phyloP scores from a whole-genome alignment of 2,888 invertebrate species.

The Diarsia rubi region DNA sequence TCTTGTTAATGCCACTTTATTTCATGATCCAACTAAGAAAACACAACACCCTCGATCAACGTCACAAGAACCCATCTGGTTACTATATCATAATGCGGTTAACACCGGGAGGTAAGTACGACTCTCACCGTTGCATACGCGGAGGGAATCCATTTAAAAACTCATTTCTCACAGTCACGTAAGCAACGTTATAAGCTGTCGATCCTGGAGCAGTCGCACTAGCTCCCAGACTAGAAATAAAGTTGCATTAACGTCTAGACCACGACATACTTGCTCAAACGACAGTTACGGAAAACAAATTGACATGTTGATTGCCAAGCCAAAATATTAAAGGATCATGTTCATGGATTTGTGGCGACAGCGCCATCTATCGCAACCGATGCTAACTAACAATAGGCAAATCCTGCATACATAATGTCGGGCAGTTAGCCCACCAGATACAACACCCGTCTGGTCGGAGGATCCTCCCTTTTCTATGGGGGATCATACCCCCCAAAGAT shows the following conservation, averaged over 20 bases:
- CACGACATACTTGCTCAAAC: not conserved
- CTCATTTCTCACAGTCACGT: conserved; percentile 84
- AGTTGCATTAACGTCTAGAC: not conserved
- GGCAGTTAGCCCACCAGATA: no score
- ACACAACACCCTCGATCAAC: conserved; percentile 29
- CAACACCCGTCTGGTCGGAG: no score
- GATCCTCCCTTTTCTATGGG: no score
- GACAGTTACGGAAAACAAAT: not conserved
- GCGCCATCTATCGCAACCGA: no score
- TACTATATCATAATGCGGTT: conserved; percentile 30
- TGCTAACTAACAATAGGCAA: no score
- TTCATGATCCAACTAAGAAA: not conserved
- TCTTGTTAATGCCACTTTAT: not conserved
- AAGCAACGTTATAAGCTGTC: conserved; percentile 81
- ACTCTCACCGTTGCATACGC: conserved; percentile 64
- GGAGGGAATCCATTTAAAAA: conserved; percentile 84
- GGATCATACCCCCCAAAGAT: no score
- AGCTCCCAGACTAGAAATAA: conserved; percentile 21
- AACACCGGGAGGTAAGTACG: conserved; percentile 34
- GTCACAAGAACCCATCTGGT: conserved; percentile 12
- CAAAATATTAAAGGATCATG: no score
- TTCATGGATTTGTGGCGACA: no score
- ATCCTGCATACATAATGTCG: no score
- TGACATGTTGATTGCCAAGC: no score
- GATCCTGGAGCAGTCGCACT: conserved; percentile 65